Evolutionary conservation across 2,888 invertebrate genomes (phyloP), one percentile per base, ranked within the genome.

Genomic region (Tholera decimalis): DNA sequence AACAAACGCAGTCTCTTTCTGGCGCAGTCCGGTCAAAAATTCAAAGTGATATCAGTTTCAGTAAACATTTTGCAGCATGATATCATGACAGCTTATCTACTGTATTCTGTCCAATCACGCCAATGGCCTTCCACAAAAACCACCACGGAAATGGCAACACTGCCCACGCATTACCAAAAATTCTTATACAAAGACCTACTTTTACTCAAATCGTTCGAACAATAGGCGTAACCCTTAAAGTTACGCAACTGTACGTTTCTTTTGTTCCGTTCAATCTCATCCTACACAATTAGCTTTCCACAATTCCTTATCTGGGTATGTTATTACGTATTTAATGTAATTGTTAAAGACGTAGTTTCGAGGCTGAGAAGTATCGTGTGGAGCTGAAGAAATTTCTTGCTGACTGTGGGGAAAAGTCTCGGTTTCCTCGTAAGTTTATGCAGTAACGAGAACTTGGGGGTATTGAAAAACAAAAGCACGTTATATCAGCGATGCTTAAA

Each of bases 291-390:
- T 68, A 73, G 66, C 73, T 78, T 80, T 75, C 57, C 75, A 61
- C 43, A 30, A 51, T 54, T 69, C 66, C 77, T 74, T 68, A 80
- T 80, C 69, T 72, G 5, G 43, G 63, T 68, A 55, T 74, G 62
- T 79, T 67, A 73, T 79, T 79, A 74, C 51, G 69, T 73, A 64
- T 76, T 77, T 79, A 70, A 76, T 77, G 70, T 83, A 73, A 79
- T 67, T 64, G 77, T 58, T 64, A 50, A 57, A 75, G 66, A 66
- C 54, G 43, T 63, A 47, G 58, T 63, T 58, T 63, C 26, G 43
- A 51, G 57, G 35, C 20, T 72, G 79, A 82, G 77, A 71, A 64
- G 63, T 59, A 83, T 79, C 67, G 49, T n/a, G 51, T 67, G 59
- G 62, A 44, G 35, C 50, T 49, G 24, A 54, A 60, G 65, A 66